These are phyloP conservation scores for Coelogynopora nodosa DNA, from an alignment of 2,888 invertebrate species.

Conservation along the genomic window DNA sequence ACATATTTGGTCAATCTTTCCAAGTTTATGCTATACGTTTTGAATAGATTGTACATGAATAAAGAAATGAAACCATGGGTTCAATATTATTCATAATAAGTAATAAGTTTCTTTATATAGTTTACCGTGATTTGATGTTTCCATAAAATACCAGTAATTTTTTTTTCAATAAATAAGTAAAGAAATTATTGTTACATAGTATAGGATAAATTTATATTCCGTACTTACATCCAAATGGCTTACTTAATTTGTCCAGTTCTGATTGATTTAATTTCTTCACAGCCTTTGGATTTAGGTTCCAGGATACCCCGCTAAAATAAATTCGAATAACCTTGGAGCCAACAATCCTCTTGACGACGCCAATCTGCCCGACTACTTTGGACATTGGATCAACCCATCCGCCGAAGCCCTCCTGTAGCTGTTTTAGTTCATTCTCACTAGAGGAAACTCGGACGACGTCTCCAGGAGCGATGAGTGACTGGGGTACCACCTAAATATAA, in stretches of 20 bases:
- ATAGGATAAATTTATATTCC: not conserved
- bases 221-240: not conserved
- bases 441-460: not conserved
- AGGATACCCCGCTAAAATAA: not conserved
- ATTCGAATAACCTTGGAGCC: not conserved
- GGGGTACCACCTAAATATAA: not conserved
- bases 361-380: not conserved
- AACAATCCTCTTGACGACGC: not conserved
- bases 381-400: not conserved
- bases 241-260: not conserved
- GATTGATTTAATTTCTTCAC: not conserved
- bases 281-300: not conserved
- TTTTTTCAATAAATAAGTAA: too few species aligned
- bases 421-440: not conserved
- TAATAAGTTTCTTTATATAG: too few species aligned
- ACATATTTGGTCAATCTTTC: too few species aligned
- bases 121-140: too few species aligned
- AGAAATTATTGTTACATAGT: too few species aligned
- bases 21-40: too few species aligned
- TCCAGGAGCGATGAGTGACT: not conserved
- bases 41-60: too few species aligned
- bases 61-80: too few species aligned
- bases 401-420: not conserved
- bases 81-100: too few species aligned
- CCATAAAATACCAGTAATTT: too few species aligned